Percentiles rank a stretch among this genome's conserved stretches.
phyloP scores from a whole-genome alignment of 2,797 vertebrate genomes.

The Triplophysa bombifrons region DNA sequence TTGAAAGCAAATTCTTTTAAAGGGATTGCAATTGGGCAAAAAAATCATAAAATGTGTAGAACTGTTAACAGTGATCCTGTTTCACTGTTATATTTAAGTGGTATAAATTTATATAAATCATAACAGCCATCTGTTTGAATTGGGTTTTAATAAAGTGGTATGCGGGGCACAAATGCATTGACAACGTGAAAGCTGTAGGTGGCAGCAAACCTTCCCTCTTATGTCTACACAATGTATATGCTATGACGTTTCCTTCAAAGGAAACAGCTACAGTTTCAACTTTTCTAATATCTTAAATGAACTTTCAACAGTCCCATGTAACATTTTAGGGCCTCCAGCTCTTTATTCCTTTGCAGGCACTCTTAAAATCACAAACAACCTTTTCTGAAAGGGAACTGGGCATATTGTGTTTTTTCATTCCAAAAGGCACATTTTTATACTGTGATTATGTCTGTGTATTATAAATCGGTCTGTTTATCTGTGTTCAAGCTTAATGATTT shows the following conservation, averaged over 20 bases:
- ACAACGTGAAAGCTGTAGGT: slow-evolving; percentile 21
- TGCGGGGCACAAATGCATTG: slow-evolving; percentile 8
- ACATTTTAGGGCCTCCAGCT: slow-evolving; percentile 12
- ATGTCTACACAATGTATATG: not conserved
- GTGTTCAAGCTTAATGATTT: slow-evolving; percentile 43
- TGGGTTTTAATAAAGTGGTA: not conserved
- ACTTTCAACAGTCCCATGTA: slow-evolving; percentile 14
- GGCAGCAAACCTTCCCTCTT: slow-evolving; percentile 19
- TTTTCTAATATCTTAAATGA: slow-evolving; percentile 4
- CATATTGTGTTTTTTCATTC: slow-evolving; percentile 47
- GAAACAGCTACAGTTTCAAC: slow-evolving; percentile 9
- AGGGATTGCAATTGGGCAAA: slow-evolving; percentile 16
- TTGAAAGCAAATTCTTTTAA: not conserved
- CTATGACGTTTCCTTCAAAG: not conserved
- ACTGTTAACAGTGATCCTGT: slow-evolving; percentile 1
- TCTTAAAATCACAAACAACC: slow-evolving; percentile 22
- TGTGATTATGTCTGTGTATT: slow-evolving; percentile 62
- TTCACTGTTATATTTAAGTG: not conserved
- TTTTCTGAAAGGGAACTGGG: slow-evolving; percentile 64
- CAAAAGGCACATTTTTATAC: slow-evolving; percentile 62
- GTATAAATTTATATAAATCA: not conserved
- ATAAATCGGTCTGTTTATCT: slow-evolving; percentile 53
- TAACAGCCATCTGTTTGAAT: not conserved
- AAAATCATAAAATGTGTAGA: slow-evolving; percentile 19
- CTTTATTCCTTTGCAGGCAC: slow-evolving; percentile 51